Base-by-base conservation (phyloP, 1,140 invertebrate genomes). In the Phocides pigmalion region DNA sequence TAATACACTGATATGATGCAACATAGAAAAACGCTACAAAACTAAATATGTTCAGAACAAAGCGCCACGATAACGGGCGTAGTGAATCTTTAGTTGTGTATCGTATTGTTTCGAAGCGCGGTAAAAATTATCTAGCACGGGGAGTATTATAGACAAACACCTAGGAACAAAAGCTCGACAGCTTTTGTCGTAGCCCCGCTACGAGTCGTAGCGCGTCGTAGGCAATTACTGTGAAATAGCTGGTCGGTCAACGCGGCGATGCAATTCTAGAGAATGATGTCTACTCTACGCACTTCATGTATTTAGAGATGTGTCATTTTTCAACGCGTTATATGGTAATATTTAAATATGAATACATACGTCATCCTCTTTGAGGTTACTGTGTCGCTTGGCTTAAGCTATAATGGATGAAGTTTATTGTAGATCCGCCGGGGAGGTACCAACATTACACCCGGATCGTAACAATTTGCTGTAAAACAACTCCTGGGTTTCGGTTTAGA, bases 61-160 rank as follows among this genome's bases (percentile, higher is more conserved):
- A 58, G 15, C 41, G 54, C 41, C 41, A 32, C 12, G 39, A 46
- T 58, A 58, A 58, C 46, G 54, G 54, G 54, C 39, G 53, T 42
- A 58, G 53, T 28, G 41, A 16, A 58, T 58, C 54, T 58, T 58
- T 58, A 58, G 39, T 46, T 58, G 54, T 58, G 15, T 58, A 58
- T 58, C 54, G 54, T 58, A 58, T 58, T 58, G 54, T 58, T 58
- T 58, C 54, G 54, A 58, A 11, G 54, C 54, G 54, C 54, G 41
- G 54, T 58, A 58, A 58, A 58, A 58, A 58, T 58, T 58, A 58
- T 58, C 54, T 58, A 58, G 54, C 54, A 58, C 54, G 54, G 54
- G 41, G 41, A 44, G 54, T 46, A 58, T 58, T 58, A 58, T 58
- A 58, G 53, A 58, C 53, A 58, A 58, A 58, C 53, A 58, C 53